Percentiles rank a stretch among this genome's conserved stretches.
Conservation (phyloP, 1,140 invertebrate species). For the Atta texana region DNA sequence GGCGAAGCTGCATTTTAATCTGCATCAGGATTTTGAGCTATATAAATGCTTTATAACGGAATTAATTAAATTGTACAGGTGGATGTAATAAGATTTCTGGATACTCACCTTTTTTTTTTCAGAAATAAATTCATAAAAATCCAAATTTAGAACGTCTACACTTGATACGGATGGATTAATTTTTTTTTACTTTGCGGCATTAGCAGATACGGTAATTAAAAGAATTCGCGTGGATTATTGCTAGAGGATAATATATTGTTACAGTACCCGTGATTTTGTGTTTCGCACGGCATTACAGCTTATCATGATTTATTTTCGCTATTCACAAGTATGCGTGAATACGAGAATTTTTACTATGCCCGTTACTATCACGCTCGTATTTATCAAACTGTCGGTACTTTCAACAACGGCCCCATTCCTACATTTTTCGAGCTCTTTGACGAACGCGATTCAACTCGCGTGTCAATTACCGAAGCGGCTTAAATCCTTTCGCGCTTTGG, state of each 20-base stretch:
- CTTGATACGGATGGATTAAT: conserved; percentile 5
- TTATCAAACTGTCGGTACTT: conserved; percentile 40
- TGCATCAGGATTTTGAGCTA: conserved; percentile 4
- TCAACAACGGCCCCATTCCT: conserved; percentile 31
- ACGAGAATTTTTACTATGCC: conserved; percentile 33
- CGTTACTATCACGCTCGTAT: conserved; percentile 50
- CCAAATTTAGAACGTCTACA: background rate
- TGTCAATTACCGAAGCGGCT: conserved; percentile 73
- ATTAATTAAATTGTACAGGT: conserved; percentile 28
- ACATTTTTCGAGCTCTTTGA: conserved; percentile 50
- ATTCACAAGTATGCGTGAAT: conserved; percentile 22
- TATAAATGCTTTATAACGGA: conserved; percentile 1
- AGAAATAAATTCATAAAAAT: background rate
- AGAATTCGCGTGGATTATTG: conserved; percentile 32
- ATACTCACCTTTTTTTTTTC: background rate
- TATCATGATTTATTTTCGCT: conserved; percentile 50
- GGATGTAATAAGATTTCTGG: background rate
- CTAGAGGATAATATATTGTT: conserved; percentile 31
- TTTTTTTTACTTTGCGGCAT: background rate
- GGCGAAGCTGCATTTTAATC: background rate
- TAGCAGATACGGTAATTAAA: conserved; percentile 27
- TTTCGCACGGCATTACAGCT: background rate
- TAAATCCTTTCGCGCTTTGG: conserved; percentile 64
- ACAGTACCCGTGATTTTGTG: background rate
- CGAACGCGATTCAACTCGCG: conserved; percentile 58